Base-by-base conservation (phyloP, 2,888 invertebrate genomes). In the Stegana nigrithorax region DNA sequence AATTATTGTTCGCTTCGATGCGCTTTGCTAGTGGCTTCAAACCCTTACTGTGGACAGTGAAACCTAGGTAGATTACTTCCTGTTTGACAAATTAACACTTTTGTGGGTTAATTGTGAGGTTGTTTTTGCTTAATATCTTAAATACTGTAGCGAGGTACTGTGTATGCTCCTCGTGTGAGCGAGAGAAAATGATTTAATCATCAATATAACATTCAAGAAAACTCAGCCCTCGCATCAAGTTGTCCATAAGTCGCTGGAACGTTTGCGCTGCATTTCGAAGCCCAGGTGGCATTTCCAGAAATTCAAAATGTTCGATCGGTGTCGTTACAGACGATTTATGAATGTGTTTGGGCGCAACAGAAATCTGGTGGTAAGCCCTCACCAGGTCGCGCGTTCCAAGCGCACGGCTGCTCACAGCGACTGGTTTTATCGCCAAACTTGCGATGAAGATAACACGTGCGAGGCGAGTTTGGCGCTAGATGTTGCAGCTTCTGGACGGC, bases 191-290 rank as follows among this genome's bases (percentile, higher is more conserved):
- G 1, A 78, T 60, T 8, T 80, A 73, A 47, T 36, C 36, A 8
- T 36, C 36, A 0, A 82, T 44, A 42, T 79, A 82, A 6, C 59
- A 36, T n/a, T 2, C 4, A 8, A 64, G 64, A 59, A 81, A 75
- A 21, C 73, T 74, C 2, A 78, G 45, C 5, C 64, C 68, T 25
- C 69, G 29, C 6, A 71, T 47, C 5, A 80, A 67, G 5, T 36
- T 36, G 36, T 36, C 36, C 36, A 36, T 36, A 10, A 6, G 10
- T 3, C 36, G 63, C 60, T 83, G 81, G 61, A 84, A 85, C 0
- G 80, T 81, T 59, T 81, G 81, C 0, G 76, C 75, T n/a, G n/a
- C n/a, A n/a, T n/a, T n/a, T n/a, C n/a, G n/a, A n/a, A n/a, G n/a
- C n/a, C n/a, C n/a, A n/a, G n/a, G n/a, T n/a, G n/a, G n/a, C n/a